phyloP scores from a whole-genome alignment of 2,797 vertebrate species.

The Huso huso region DNA sequence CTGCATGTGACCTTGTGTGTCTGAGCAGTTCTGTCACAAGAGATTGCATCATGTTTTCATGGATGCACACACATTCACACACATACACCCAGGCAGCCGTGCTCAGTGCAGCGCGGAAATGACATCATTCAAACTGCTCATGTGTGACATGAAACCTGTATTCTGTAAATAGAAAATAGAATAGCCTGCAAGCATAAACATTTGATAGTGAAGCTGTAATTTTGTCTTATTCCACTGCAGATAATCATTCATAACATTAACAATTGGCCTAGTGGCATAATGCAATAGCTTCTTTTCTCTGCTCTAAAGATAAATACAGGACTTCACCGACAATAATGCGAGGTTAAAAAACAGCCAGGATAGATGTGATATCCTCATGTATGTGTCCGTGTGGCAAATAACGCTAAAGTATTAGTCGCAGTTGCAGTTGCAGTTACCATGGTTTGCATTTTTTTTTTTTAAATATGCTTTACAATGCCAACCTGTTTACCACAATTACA shows the following conservation, averaged over 20 bases:
- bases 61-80: constrained; percentile 6
- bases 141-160: too few species aligned
- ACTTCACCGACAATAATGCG: too few species aligned
- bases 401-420: too few species aligned
- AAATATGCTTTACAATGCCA: constrained; percentile 18
- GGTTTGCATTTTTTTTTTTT: constrained; percentile 17
- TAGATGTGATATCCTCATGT: too few species aligned
- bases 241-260: constrained; percentile 23
- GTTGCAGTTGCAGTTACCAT: not conserved
- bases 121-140: not conserved
- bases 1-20: too few species aligned
- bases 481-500: too few species aligned
- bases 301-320: too few species aligned
- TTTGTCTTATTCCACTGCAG: constrained; percentile 8
- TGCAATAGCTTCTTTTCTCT: constrained; percentile 21
- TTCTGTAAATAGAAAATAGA: not conserved
- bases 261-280: constrained; percentile 48
- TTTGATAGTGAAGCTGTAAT: not conserved
- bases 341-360: too few species aligned
- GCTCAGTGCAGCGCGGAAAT: not conserved
- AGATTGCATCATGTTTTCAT: too few species aligned
- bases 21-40: too few species aligned
- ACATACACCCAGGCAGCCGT: constrained; percentile 1
- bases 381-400: too few species aligned
- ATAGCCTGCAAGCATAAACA: not conserved